A percentile compares a stretch with the other conserved stretches of the same genome.
phyloP scores from a whole-genome alignment of 2,888 invertebrate genomes.

The Plusia festucae region DNA sequence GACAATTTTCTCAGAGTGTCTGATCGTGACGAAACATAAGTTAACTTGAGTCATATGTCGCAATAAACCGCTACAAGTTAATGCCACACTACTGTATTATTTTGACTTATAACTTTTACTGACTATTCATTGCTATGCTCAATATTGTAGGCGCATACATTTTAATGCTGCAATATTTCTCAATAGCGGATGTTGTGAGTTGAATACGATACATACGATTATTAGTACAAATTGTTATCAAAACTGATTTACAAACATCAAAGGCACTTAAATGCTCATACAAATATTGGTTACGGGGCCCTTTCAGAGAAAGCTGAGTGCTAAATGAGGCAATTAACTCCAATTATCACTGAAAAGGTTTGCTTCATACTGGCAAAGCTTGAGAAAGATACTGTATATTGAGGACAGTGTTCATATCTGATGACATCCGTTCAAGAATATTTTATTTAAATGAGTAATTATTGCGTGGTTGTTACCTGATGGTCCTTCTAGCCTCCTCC shows the following conservation, averaged over 20 bases:
- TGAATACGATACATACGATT: background rate
- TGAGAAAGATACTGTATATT: background rate
- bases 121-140: background rate
- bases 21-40: slow-evolving; percentile 19
- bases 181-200: background rate
- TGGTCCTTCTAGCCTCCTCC: slow-evolving; percentile 92
- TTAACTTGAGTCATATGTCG: slow-evolving; percentile 10
- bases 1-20: background rate
- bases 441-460: no score
- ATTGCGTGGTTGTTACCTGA: slow-evolving; percentile 74
- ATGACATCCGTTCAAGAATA: no score
- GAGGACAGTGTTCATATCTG: no score
- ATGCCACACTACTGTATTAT: background rate
- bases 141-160: slow-evolving; percentile 2
- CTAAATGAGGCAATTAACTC: background rate
- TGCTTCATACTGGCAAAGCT: background rate
- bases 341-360: background rate
- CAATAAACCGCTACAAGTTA: slow-evolving; percentile 8
- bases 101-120: background rate
- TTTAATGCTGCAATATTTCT: background rate
- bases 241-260: background rate
- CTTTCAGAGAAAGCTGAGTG: background rate
- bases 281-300: background rate
- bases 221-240: background rate
- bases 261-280: background rate